Base-by-base conservation (phyloP, 2,797 vertebrate genomes). In the Oreochromis mossambicus region DNA sequence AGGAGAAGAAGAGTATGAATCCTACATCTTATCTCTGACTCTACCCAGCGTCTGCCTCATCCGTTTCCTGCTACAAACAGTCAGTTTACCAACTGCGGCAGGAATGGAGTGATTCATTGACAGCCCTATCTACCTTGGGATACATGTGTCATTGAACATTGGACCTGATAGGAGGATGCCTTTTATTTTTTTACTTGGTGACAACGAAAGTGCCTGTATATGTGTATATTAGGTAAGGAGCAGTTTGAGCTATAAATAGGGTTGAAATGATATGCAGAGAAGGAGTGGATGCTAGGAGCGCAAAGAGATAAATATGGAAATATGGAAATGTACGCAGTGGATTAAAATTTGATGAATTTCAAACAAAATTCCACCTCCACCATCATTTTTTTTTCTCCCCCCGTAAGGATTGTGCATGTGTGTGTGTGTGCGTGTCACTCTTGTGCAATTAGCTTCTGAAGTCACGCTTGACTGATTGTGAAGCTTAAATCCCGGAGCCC, bases 301-400 rank as follows among this genome's bases (percentile, higher is more conserved):
- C 83, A 34, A 50, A 83, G 83, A 92, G 91, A 95, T 95, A 95
- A 93, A 96, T 95, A 95, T 95, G 93, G 92, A 95, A 95, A 95
- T 96, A 95, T 95, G 95, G 92, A 93, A 95, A 95, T 96, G 87
- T 87, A 91, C 81, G 88, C 85, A 91, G 88, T 79, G 91, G 94
- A 95, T 95, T 94, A 94, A 95, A 95, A 92, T 94, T 91, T 94
- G 91, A 95, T 95, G 94, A 93, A 95, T 95, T 95, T 94, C 91
- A 95, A 94, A 95, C 91, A 89, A 91, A 94, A 94, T 92, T 94
- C 89, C 90, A 94, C 93, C 92, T 92, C 86, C 91, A 79, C 87
- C 93, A 88, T 89, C 84, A 91, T 76, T 90, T 87, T 83, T 83
- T 38, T 87, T 63, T 12, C 9, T 4, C 41, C 68, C 68, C 68